Conservation (phyloP, 2,113 vertebrate species). For the Sylvilagus bachmani region DNA sequence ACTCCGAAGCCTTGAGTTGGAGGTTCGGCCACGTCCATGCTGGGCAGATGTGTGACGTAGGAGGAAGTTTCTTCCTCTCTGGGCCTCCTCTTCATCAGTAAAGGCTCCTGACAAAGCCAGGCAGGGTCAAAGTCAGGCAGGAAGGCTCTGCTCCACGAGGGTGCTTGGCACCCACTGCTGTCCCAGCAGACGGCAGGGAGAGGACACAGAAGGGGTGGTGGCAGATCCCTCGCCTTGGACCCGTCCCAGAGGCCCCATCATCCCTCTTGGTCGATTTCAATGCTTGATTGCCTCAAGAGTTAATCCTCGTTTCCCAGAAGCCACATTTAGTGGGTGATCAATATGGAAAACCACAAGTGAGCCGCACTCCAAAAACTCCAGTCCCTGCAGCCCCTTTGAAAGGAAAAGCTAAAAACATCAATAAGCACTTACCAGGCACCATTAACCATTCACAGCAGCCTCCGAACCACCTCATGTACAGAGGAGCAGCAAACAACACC, state of each 20-base stretch:
- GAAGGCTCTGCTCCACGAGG: neutral
- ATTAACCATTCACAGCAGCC: constrained; percentile 37
- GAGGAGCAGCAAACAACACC: constrained; percentile 41
- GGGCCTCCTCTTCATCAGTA: constrained; percentile 8
- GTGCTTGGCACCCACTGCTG: neutral
- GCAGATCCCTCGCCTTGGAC: constrained; percentile 30
- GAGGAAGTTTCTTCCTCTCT: neutral
- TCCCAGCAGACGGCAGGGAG: neutral
- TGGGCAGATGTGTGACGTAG: neutral
- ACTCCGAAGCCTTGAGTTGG: neutral
- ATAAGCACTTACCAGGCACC: constrained; percentile 60
- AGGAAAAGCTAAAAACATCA: constrained; percentile 42
- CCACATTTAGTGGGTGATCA: constrained; percentile 73
- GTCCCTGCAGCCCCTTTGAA: constrained; percentile 4
- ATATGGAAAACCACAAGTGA: constrained; percentile 76
- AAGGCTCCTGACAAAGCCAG: neutral
- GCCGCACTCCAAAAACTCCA: constrained; percentile 61
- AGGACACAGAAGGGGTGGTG: neutral
- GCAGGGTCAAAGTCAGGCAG: neutral
- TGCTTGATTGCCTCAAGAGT: constrained; percentile 73
- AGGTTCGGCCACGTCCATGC: neutral
- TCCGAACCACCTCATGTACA: neutral
- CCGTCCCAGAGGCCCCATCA: constrained; percentile 34
- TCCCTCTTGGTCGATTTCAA: constrained; percentile 56
- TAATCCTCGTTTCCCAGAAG: constrained; percentile 65